These are phyloP conservation scores for Achroia grisella DNA, from an alignment of 1,140 invertebrate species.

Conservation along the genomic window DNA sequence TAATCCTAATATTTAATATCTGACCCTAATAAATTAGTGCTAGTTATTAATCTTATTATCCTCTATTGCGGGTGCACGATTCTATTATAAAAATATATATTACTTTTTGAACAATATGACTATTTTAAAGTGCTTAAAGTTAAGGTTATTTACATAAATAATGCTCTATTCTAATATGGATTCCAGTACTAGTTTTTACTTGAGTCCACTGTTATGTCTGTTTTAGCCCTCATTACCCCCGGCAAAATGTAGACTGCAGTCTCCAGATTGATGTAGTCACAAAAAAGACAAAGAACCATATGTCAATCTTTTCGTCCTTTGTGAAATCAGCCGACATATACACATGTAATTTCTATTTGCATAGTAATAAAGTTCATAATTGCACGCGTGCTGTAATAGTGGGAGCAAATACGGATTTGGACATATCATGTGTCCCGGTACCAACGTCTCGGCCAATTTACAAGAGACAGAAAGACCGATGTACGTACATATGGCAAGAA, in stretches of 20 bases:
- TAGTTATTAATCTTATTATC: no score
- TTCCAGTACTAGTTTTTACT: no score
- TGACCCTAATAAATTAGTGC: no score
- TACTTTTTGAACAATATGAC: no score
- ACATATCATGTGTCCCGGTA: slow-evolving; percentile 21
- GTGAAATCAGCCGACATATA: slow-evolving; percentile 3
- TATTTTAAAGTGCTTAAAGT: no score
- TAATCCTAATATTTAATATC: no score
- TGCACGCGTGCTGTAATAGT: neutral
- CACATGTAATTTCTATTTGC: neutral
- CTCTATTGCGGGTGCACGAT: no score
- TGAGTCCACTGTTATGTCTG: no score
- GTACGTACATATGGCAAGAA: neutral
- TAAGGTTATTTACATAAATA: no score
- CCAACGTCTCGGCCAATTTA: slow-evolving; percentile 50
- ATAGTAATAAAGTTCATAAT: neutral
- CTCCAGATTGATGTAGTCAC: slow-evolving; percentile 27
- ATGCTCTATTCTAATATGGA: no score
- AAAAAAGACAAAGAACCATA: slow-evolving; percentile 33
- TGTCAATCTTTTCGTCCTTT: slow-evolving; percentile 42
- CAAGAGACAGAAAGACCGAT: slow-evolving; percentile 31
- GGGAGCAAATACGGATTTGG: slow-evolving; percentile 4
- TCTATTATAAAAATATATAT: no score
- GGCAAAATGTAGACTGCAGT: slow-evolving; percentile 22
- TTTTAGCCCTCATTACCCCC: slow-evolving; percentile 14